These are phyloP conservation scores for Psammodynastes pulverulentus DNA, from an alignment of 2,113 vertebrate species.

Conservation along the genomic window DNA sequence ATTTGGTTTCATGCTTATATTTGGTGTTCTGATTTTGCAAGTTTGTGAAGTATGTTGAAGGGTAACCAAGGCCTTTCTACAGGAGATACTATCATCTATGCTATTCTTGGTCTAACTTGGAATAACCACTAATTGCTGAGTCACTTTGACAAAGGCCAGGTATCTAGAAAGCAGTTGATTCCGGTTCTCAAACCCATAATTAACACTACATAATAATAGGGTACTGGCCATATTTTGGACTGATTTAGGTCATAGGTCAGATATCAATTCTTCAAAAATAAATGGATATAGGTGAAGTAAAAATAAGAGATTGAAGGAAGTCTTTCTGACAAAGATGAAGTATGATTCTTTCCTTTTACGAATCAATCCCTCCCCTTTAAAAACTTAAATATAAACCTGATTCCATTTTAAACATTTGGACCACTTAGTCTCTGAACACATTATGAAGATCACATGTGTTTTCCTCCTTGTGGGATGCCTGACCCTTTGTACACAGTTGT, in stretches of 20 bases:
- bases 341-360: neutral
- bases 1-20: neutral
- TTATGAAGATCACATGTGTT: neutral
- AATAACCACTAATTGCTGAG: neutral
- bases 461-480: neutral
- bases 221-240: neutral
- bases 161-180: neutral
- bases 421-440: neutral
- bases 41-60: neutral
- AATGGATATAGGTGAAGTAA: neutral
- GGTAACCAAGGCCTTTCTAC: neutral
- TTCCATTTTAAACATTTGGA: neutral
- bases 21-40: neutral
- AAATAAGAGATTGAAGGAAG: neutral
- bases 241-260: neutral
- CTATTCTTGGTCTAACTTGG: neutral
- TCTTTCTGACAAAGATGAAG: neutral
- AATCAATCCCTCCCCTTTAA: neutral
- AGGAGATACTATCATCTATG: neutral
- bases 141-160: neutral
- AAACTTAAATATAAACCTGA: neutral
- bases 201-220: neutral
- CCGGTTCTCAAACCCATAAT: neutral
- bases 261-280: neutral
- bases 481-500: neutral